Percentiles rank a stretch among this genome's conserved stretches.
These are phyloP conservation scores for Spialia ferax DNA, from an alignment of 2,888 invertebrate genomes.

Conservation along the genomic window DNA sequence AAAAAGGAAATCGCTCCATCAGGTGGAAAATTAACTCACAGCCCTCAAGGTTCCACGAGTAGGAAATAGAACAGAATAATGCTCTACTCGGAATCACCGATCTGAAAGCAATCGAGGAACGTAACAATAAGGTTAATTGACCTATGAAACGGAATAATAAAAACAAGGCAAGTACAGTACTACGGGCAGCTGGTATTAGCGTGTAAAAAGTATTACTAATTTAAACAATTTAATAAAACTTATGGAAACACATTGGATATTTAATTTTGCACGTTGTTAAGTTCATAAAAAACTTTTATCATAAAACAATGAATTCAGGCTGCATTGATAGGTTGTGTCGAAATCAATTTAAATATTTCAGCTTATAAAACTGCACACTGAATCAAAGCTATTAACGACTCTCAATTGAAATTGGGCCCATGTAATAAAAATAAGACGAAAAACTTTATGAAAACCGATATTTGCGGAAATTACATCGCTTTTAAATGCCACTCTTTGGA, in stretches of 20 bases:
- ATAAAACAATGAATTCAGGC: neutral
- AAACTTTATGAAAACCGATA: neutral
- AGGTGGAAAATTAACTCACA: constrained; percentile 25
- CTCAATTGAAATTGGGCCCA: neutral
- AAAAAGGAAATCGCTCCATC: constrained; percentile 13
- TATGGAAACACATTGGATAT: too few species aligned
- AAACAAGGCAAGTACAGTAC: neutral
- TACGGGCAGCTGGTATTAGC: neutral
- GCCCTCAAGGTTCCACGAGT: constrained; percentile 15
- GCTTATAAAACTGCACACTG: neutral
- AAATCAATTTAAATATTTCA: neutral
- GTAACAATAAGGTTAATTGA: constrained; percentile 20
- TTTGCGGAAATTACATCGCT: neutral
- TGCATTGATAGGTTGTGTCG: neutral
- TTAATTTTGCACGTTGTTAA: too few species aligned
- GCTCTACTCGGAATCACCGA: constrained; percentile 24
- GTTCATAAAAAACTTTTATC: neutral
- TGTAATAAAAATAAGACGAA: neutral
- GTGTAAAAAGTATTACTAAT: too few species aligned
- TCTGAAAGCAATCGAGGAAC: constrained; percentile 31
- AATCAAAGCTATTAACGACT: neutral
- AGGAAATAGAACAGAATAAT: constrained; percentile 30
- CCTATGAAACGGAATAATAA: constrained; percentile 20
- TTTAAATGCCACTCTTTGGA: neutral
- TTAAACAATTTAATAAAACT: too few species aligned